Conservation (phyloP, 1,140 invertebrate genomes). For the Arctopsyche grandis region DNA sequence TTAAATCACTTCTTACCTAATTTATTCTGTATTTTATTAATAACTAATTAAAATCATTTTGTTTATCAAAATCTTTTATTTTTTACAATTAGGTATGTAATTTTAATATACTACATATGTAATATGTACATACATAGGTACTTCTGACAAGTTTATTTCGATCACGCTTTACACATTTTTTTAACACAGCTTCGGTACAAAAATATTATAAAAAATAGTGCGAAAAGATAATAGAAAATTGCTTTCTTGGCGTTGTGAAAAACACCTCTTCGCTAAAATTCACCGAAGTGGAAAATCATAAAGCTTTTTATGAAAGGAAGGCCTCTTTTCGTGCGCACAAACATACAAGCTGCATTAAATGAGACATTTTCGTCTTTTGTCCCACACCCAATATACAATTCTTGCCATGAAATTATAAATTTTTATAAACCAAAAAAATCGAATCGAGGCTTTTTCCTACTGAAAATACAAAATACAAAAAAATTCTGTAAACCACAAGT, state of each 20-base stretch:
- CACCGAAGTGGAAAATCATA: constrained; percentile 30
- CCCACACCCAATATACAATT: not conserved
- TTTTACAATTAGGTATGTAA: too few species aligned
- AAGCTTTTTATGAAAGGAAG: constrained; percentile 9
- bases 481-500: too few species aligned
- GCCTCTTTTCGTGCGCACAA: not conserved
- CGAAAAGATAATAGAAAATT: constrained; percentile 43
- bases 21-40: too few species aligned
- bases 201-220: constrained; percentile 39
- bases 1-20: too few species aligned
- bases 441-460: not conserved
- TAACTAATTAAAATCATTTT: too few species aligned
- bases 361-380: constrained; percentile 22
- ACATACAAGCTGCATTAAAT: not conserved
- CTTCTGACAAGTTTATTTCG: too few species aligned
- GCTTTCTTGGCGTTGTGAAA: constrained; percentile 46
- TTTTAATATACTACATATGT: too few species aligned
- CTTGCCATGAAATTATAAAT: too few species aligned
- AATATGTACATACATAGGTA: too few species aligned
- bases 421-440: too few species aligned
- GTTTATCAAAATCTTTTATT: too few species aligned
- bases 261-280: constrained; percentile 20
- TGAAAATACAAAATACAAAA: not conserved
- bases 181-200: not conserved
- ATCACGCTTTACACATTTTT: too few species aligned